Conservation (phyloP, 2,797 vertebrate genomes). For the Xiphophorus birchmanni region DNA sequence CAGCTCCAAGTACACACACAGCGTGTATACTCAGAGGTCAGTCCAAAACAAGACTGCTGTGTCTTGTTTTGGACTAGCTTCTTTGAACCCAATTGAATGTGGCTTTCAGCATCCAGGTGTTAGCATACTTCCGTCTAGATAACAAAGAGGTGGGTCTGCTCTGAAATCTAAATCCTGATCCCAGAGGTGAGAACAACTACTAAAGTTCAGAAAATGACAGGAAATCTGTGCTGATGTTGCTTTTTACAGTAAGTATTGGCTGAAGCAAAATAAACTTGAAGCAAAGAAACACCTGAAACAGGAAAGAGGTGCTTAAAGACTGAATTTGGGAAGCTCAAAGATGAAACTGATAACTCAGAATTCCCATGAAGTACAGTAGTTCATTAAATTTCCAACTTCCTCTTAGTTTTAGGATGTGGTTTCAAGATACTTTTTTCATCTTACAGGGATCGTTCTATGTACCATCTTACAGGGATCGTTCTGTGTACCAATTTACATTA, state of each 20-base stretch:
- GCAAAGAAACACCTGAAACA: too few species aligned
- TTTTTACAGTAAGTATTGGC: not conserved
- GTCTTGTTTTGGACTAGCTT: not conserved
- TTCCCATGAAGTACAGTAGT: too few species aligned
- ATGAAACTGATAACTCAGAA: too few species aligned
- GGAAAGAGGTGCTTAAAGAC: too few species aligned
- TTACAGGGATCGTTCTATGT: too few species aligned
- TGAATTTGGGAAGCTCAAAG: too few species aligned
- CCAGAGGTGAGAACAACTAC: not conserved
- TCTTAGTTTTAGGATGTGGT: not conserved
- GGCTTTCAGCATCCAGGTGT: not conserved
- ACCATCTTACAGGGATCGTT: too few species aligned
- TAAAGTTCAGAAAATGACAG: not conserved
- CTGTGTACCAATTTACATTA: too few species aligned
- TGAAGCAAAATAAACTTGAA: not conserved
- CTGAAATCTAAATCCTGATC: not conserved
- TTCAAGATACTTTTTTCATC: not conserved
- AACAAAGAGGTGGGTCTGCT: not conserved
- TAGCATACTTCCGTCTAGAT: not conserved
- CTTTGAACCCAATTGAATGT: not conserved
- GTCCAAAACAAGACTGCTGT: not conserved
- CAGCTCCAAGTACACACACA: not conserved
- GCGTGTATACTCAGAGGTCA: not conserved
- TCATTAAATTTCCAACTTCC: not conserved
- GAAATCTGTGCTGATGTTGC: not conserved